Percentiles rank a stretch among this genome's conserved stretches.
Evolutionary conservation across 2,888 invertebrate species (phyloP).

Genomic region (Bugula neritina): DNA sequence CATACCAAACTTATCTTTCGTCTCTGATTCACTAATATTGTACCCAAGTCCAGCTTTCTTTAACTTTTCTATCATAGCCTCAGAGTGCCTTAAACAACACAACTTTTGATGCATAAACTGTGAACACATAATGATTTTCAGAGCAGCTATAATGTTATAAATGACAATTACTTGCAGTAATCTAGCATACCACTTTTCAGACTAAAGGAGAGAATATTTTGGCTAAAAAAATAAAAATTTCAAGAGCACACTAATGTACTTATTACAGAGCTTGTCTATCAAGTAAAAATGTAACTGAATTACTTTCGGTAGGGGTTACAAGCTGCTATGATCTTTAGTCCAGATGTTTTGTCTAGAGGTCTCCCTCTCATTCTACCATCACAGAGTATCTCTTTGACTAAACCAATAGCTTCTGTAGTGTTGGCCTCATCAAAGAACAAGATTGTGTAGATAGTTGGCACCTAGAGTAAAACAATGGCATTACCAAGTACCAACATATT

Average conservation of each 20-base stretch:
- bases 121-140: too few relatives aligned
- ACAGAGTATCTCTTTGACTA: conserved; percentile 50
- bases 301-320: conserved; percentile 27
- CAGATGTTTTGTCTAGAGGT: conserved; percentile 31
- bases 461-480: background rate
- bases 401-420: conserved; percentile 48
- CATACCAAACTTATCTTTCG: conserved; percentile 36
- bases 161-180: too few relatives aligned
- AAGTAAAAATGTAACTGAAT: too few relatives aligned
- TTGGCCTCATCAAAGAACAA: conserved; percentile 49
- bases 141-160: too few relatives aligned
- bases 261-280: too few relatives aligned
- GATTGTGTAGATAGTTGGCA: conserved; percentile 40
- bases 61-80: conserved; percentile 42
- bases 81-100: conserved; percentile 42
- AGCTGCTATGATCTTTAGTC: conserved; percentile 22
- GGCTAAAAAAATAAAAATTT: too few relatives aligned
- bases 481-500: too few relatives aligned
- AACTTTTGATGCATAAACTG: too few relatives aligned
- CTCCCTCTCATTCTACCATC: conserved; percentile 42
- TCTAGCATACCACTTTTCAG: too few relatives aligned
- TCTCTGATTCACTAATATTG: conserved; percentile 44
- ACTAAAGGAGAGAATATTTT: too few relatives aligned
- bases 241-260: too few relatives aligned
- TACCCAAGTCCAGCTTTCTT: conserved; percentile 48